These are phyloP conservation scores for Bothrops jararaca DNA, from an alignment of 2,113 vertebrate genomes.

Conservation along the genomic window DNA sequence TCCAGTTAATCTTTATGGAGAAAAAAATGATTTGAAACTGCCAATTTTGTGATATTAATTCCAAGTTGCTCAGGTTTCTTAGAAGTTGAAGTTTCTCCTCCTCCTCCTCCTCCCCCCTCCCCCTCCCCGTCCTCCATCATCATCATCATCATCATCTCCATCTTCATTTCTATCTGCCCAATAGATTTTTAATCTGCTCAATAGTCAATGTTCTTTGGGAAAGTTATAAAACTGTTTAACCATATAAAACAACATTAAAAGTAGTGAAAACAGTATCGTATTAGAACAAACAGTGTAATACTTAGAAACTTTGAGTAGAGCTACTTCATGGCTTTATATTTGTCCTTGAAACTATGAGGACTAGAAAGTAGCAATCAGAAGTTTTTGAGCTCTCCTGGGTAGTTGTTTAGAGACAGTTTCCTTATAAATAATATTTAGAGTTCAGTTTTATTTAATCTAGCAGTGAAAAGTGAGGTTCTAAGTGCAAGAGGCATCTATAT, in stretches of 20 bases:
- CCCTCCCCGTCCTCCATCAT: too few relatives aligned
- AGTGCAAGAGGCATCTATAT: constrained; percentile 10
- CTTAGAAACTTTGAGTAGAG: neutral
- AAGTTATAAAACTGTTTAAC: neutral
- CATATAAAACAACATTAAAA: neutral
- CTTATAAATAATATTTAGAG: neutral
- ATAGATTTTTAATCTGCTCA: neutral
- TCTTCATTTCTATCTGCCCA: neutral
- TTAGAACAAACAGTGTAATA: neutral
- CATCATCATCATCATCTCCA: too few relatives aligned
- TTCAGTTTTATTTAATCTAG: neutral
- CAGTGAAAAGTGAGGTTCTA: neutral
- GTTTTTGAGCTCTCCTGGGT: neutral
- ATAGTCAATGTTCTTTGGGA: neutral
- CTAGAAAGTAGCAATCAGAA: neutral
- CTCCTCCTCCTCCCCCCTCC: neutral
- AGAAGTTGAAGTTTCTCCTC: neutral
- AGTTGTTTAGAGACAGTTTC: too few relatives aligned
- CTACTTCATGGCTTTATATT: neutral
- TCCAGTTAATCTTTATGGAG: neutral
- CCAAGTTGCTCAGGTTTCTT: neutral
- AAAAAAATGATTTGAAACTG: neutral
- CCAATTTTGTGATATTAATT: neutral
- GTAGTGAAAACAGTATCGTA: neutral
- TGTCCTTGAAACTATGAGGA: neutral